These are phyloP conservation scores for Labia minor DNA, from an alignment of 2,888 invertebrate genomes.

Conservation along the genomic window DNA sequence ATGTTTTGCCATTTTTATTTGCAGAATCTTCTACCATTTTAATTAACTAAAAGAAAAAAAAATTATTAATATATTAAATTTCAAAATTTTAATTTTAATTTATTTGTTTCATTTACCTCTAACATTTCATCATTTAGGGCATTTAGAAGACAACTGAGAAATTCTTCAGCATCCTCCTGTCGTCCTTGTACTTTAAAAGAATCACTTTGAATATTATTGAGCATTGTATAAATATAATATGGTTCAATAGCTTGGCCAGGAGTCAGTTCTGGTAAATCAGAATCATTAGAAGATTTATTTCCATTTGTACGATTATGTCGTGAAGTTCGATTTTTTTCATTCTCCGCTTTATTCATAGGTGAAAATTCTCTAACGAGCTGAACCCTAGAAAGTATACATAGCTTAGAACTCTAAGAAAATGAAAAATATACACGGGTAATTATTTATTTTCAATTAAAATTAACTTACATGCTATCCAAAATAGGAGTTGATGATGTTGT, in stretches of 20 bases:
- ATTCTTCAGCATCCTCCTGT: slow-evolving; percentile 97
- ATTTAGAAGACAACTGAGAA: slow-evolving; percentile 83
- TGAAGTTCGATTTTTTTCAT: slow-evolving; percentile 37
- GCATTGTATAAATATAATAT: slow-evolving; percentile 71
- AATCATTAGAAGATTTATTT: slow-evolving; percentile 29
- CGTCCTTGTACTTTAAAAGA: slow-evolving; percentile 64
- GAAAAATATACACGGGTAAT: neutral
- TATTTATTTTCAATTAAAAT: slow-evolving; percentile 4
- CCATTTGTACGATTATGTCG: slow-evolving; percentile 29
- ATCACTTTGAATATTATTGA: slow-evolving; percentile 63
- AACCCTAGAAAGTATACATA: slow-evolving; percentile 56
- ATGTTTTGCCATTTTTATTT: neutral
- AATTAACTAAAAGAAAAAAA: slow-evolving; percentile 38
- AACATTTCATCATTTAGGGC: slow-evolving; percentile 95
- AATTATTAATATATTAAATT: slow-evolving; percentile 19
- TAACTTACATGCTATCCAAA: slow-evolving; percentile 84
- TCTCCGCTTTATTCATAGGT: slow-evolving; percentile 42
- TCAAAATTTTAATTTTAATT: slow-evolving; percentile 14
- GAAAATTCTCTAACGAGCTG: slow-evolving; percentile 71
- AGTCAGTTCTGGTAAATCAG: slow-evolving; percentile 41
- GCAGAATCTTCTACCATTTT: slow-evolving; percentile 36
- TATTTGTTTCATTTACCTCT: slow-evolving; percentile 64
- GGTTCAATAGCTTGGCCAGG: slow-evolving; percentile 79
- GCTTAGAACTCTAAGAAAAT: too few relatives aligned
- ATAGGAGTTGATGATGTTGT: slow-evolving; percentile 57